Percentiles rank a stretch among this genome's conserved stretches.
These are phyloP conservation scores for Rhabditophanes sp. DNA, from an alignment of 2,888 invertebrate species.

Conservation along the genomic window DNA sequence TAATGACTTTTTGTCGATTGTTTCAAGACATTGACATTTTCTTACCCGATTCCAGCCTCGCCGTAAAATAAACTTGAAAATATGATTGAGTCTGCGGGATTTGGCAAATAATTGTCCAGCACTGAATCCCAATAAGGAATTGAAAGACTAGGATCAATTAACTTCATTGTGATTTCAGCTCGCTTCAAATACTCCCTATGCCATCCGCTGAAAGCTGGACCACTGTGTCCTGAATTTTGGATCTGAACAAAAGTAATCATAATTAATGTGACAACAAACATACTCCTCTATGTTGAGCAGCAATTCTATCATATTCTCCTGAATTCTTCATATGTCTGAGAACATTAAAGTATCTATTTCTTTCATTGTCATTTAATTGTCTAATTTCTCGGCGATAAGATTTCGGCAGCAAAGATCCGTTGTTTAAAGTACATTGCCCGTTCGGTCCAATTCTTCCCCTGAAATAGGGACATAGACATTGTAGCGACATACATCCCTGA, in stretches of 20 bases:
- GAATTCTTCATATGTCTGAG: constrained; percentile 28
- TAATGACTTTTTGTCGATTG: constrained; percentile 14
- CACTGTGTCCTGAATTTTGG: constrained; percentile 28
- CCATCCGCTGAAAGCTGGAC: constrained; percentile 21
- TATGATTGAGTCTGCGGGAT: constrained; percentile 34
- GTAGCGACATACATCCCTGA: constrained; percentile 32
- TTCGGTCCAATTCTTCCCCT: constrained; percentile 24
- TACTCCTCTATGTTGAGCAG: constrained; percentile 32
- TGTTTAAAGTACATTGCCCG: constrained; percentile 22
- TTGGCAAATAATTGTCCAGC: constrained; percentile 28
- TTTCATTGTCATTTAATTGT: constrained; percentile 32
- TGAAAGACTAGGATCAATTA: constrained; percentile 42
- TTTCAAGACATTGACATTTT: not conserved
- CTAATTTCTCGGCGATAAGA: constrained; percentile 32
- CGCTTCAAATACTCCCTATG: constrained; percentile 39
- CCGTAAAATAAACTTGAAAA: constrained; percentile 27
- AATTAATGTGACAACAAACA: constrained; percentile 2
- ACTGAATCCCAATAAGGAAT: constrained; percentile 46
- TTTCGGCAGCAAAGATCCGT: constrained; percentile 23
- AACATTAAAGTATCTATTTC: constrained; percentile 24
- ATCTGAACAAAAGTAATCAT: constrained; percentile 14
- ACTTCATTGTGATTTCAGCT: constrained; percentile 35
- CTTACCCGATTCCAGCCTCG: no score
- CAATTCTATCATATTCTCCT: constrained; percentile 36
- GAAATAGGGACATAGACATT: constrained; percentile 33